Evolutionary conservation across 2,113 vertebrate species (phyloP).

Genomic region (Lepus americanus): DNA sequence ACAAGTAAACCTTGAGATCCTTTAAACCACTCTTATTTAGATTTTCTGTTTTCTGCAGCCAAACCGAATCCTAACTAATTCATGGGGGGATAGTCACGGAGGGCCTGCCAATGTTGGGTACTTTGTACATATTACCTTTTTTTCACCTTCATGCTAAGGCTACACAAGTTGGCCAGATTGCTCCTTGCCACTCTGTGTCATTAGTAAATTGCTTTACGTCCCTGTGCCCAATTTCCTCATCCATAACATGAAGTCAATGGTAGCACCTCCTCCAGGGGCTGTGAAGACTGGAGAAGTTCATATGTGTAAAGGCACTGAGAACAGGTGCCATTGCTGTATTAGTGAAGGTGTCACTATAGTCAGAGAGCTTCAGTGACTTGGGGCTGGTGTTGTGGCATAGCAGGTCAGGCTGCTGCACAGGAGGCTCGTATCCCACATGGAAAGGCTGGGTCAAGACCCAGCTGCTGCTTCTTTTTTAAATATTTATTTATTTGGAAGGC

Average conservation of each 20-base stretch:
- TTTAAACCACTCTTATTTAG: neutral
- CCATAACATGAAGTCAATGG: neutral
- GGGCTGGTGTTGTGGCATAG: too few species aligned
- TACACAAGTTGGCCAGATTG: neutral
- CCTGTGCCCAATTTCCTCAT: neutral
- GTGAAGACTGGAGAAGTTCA: neutral
- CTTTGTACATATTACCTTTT: neutral
- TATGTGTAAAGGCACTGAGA: neutral
- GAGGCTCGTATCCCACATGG: too few species aligned
- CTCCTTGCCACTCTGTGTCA: neutral
- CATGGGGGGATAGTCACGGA: neutral
- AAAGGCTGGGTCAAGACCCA: too few species aligned
- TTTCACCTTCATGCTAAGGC: neutral
- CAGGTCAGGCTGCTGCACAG: too few species aligned
- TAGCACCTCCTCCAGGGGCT: neutral
- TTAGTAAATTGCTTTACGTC: neutral
- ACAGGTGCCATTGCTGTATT: neutral
- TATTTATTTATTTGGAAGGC: too few species aligned
- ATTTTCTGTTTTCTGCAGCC: conserved; percentile 1
- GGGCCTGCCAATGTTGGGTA: neutral
- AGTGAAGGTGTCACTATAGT: too few species aligned
- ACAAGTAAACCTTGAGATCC: conserved; percentile 15
- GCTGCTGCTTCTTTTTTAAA: too few species aligned
- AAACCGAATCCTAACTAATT: neutral
- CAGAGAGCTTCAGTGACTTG: neutral